Evolutionary conservation across 2,888 invertebrate species (phyloP).

Genomic region (Phaedon cochleariae): DNA sequence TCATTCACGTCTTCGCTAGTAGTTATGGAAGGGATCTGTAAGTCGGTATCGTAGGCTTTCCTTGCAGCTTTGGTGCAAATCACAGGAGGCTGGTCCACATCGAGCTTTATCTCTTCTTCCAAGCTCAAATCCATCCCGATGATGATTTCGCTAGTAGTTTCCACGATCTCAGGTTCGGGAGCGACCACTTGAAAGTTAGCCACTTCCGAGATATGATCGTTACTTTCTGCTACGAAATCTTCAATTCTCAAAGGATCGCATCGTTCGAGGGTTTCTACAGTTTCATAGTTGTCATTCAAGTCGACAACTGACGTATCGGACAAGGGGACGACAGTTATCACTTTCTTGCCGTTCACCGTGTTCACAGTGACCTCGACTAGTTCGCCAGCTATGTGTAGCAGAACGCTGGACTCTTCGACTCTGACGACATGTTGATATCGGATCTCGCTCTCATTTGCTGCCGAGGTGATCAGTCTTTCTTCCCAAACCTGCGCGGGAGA

Average conservation of each 20-base stretch:
- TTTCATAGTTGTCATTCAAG: slow-evolving; percentile 50
- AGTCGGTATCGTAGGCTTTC: slow-evolving; percentile 49
- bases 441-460: slow-evolving; percentile 28
- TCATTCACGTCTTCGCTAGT: slow-evolving; percentile 43
- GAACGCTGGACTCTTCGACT: slow-evolving; percentile 48
- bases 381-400: slow-evolving; percentile 52
- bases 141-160: slow-evolving; percentile 42
- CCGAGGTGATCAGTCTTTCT: not conserved
- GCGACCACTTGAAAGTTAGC: slow-evolving; percentile 15
- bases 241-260: slow-evolving; percentile 26
- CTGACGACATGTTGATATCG: slow-evolving; percentile 45
- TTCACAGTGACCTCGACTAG: slow-evolving; percentile 51
- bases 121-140: slow-evolving; percentile 47
- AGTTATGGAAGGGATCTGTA: slow-evolving; percentile 45
- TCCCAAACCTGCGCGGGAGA: not conserved
- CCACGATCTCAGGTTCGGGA: slow-evolving; percentile 33
- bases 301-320: slow-evolving; percentile 48
- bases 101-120: slow-evolving; percentile 45
- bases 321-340: slow-evolving; percentile 51
- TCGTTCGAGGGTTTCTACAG: slow-evolving; percentile 24
- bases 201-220: slow-evolving; percentile 20
- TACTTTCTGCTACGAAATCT: slow-evolving; percentile 4
- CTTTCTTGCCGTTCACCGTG: slow-evolving; percentile 49
- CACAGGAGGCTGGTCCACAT: slow-evolving; percentile 36
- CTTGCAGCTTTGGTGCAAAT: slow-evolving; percentile 51